Base-by-base conservation (phyloP, 2,888 invertebrate species). In the Polyommatus iphigenia region DNA sequence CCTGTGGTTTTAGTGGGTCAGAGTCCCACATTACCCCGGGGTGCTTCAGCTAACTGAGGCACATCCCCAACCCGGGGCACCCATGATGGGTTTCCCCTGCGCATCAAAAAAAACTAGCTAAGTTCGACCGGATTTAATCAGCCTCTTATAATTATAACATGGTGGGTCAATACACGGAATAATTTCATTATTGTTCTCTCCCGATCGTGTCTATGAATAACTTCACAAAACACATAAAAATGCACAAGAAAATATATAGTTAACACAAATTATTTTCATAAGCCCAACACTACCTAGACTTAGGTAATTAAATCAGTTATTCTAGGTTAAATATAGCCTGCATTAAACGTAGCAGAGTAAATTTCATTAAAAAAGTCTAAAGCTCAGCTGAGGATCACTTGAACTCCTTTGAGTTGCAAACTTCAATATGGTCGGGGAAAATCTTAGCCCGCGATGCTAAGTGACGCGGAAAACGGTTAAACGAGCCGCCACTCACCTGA, bases 321-420 rank as follows among this genome's bases (percentile, higher is more conserved):
- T 15, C 29, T 20, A 15, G 29, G 67, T 29, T 67, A 67, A 67
- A 67, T 67, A 32, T 67, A 67, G 29, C 6, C 29, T 29, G 5
- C 67, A 29, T 67, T 67, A 29, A 67, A 29, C 29, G 29, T 67
- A 67, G 67, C 67, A 67, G 29, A 67, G 67, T 67, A 67, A 67
- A 67, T 72, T 72, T 72, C 72, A 72, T 72, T 72, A 72, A 72
- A 72, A 72, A 72, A 41, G 36, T 72, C 72, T 4, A 41, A 72
- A 72, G 72, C 72, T 41, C 8, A 72, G 20, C 36, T 72, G 72
- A 72, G 72, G 72, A 41, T 32, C 72, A n/a, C 72, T 72, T 72
- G 36, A 72, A 41, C 72, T 72, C 72, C 41, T 72, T 72, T 72
- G 72, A 72, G 72, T 72, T 72, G 72, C 36, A 72, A 72, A 72